These are phyloP conservation scores for Ganaspis brasiliensis DNA, from an alignment of 2,888 invertebrate species.

Conservation along the genomic window DNA sequence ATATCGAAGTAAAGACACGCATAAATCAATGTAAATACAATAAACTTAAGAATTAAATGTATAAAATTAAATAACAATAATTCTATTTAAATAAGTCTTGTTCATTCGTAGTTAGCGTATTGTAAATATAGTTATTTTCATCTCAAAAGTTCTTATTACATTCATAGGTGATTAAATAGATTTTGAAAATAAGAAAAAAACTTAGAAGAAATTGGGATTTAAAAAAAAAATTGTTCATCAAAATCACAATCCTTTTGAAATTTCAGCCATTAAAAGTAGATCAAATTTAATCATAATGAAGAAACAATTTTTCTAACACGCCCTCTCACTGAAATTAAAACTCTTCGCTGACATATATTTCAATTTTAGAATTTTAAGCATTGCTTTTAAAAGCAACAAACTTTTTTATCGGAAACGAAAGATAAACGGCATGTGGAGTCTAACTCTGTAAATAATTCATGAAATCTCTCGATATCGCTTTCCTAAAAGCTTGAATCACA, in stretches of 20 bases:
- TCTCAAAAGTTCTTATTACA: conserved; percentile 11
- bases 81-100: not conserved
- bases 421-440: conserved; percentile 17
- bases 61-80: conserved; percentile 8
- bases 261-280: not conserved
- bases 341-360: conserved; percentile 3
- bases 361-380: conserved; percentile 19
- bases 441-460: conserved; percentile 39
- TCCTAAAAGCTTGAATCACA: conserved; percentile 24
- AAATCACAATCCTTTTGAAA: conserved; percentile 2
- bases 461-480: conserved; percentile 38
- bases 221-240: not conserved
- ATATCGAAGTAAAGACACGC: not conserved
- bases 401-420: conserved; percentile 26
- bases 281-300: not conserved
- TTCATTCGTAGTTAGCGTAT: not conserved
- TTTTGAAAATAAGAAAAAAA: not conserved
- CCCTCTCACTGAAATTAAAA: not conserved
- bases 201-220: not conserved
- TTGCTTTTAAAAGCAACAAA: conserved; percentile 18
- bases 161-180: not conserved
- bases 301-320: not conserved
- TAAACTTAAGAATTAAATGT: conserved; percentile 12
- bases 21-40: conserved; percentile 33
- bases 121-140: conserved; percentile 29